Evolutionary conservation across 1,140 invertebrate species (phyloP).

Genomic region (Phenacoccus solenopsis): DNA sequence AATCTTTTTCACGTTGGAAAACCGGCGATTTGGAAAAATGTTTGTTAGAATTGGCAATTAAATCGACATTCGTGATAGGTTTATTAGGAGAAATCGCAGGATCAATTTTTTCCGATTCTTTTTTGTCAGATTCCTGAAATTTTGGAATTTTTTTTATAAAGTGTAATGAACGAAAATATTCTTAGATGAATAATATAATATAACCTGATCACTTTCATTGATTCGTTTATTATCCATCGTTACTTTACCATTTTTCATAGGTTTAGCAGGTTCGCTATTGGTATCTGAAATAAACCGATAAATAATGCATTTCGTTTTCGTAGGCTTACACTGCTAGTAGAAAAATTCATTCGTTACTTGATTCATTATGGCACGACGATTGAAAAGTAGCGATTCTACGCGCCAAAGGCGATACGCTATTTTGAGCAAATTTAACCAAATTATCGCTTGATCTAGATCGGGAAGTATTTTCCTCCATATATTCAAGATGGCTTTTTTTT

Average conservation of each 20-base stretch:
- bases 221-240: neutral
- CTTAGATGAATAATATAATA: neutral
- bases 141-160: neutral
- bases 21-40: neutral
- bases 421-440: neutral
- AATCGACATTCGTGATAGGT: neutral
- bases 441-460: slow-evolving; percentile 4
- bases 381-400: slow-evolving; percentile 4
- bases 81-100: neutral
- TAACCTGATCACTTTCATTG: neutral
- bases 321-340: neutral
- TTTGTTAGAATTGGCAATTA: neutral
- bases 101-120: neutral
- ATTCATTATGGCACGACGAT: neutral
- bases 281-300: neutral
- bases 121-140: neutral
- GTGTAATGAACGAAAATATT: neutral
- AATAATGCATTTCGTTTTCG: neutral
- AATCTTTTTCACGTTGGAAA: slow-evolving; percentile 2
- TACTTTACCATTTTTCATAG: neutral
- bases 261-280: neutral
- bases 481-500: neutral
- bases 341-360: neutral
- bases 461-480: neutral
- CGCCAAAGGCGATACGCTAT: neutral